Conservation (phyloP, 2,797 vertebrate species). For the Chromis chromis region DNA sequence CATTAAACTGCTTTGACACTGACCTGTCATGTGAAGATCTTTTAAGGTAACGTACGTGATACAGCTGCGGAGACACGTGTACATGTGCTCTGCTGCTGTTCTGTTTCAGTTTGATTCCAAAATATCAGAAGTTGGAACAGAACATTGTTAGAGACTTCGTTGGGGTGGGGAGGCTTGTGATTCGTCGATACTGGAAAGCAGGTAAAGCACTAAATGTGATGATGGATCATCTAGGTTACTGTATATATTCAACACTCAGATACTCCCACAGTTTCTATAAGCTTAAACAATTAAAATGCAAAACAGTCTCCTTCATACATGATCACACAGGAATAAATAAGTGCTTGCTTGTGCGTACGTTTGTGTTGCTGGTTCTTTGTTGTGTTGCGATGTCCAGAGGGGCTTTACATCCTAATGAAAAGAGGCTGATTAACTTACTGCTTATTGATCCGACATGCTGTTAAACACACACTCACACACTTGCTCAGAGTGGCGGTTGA, state of each 20-base stretch:
- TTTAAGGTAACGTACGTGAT: neutral
- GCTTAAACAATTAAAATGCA: neutral
- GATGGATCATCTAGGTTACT: neutral
- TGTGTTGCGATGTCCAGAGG: neutral
- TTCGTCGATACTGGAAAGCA: too few relatives aligned
- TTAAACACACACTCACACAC: constrained; percentile 23
- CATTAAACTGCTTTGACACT: neutral
- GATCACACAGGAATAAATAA: neutral
- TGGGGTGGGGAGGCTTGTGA: neutral
- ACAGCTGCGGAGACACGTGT: neutral
- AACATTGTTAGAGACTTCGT: neutral
- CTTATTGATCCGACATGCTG: constrained; percentile 33
- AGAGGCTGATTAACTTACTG: constrained; percentile 28
- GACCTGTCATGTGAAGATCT: neutral
- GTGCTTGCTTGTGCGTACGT: neutral
- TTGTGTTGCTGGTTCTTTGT: constrained; percentile 1
- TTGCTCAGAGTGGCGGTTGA: neutral
- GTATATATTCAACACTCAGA: neutral
- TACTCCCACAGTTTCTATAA: neutral
- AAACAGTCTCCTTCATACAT: neutral
- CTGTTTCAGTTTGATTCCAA: neutral
- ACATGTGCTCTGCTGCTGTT: neutral
- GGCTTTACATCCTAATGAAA: constrained; percentile 20
- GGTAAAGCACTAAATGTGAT: neutral
- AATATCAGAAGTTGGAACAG: too few relatives aligned